These are phyloP conservation scores for Serilophus lunatus DNA, from an alignment of 2,113 vertebrate species.

Conservation along the genomic window DNA sequence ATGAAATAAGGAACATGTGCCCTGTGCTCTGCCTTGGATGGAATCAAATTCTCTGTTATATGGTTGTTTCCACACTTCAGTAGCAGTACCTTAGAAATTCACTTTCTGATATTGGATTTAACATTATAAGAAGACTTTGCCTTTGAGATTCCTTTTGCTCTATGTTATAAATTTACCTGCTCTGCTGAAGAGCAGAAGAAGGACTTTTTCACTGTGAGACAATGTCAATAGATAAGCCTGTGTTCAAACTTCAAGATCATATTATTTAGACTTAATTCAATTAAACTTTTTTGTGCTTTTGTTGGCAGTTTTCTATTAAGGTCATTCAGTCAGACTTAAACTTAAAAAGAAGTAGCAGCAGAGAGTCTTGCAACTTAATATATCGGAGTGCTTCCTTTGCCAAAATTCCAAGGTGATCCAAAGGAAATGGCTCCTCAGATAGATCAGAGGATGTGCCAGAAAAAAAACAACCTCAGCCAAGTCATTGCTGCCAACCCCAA, in stretches of 20 bases:
- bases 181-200: constrained; percentile 17
- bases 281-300: constrained; percentile 37
- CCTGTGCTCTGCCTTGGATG: fast-evolving
- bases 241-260: constrained; percentile 31
- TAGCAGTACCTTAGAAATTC: neutral
- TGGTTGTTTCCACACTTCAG: neutral
- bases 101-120: neutral
- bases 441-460: neutral
- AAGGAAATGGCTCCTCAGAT: neutral
- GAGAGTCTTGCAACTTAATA: neutral
- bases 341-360: constrained; percentile 11
- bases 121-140: neutral
- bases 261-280: constrained; percentile 57
- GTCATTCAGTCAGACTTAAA: neutral
- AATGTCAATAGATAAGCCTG: constrained; percentile 41
- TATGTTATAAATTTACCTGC: neutral
- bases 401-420: constrained; percentile 35
- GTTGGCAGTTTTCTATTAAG: constrained; percentile 45
- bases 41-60: neutral
- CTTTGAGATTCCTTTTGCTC: neutral
- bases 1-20: neutral
- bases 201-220: neutral
- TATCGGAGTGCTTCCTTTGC: neutral
- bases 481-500: neutral
- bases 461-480: neutral